Conservation (phyloP, 2,113 vertebrate genomes). For the Haliaeetus leucogaster region DNA sequence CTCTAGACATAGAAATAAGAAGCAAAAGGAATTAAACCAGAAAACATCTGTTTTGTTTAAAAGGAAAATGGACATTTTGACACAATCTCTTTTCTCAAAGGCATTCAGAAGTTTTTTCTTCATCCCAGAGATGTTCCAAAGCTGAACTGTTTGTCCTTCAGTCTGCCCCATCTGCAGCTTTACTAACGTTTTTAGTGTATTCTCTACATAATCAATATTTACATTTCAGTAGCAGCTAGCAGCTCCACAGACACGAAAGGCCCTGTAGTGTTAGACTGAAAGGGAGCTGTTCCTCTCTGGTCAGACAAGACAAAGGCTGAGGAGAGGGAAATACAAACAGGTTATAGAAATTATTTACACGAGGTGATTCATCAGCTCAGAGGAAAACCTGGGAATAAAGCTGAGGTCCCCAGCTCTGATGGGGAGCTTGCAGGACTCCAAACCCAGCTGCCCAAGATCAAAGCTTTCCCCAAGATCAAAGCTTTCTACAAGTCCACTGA, state of each 20-base stretch:
- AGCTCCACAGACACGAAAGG: background rate
- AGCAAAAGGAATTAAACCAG: background rate
- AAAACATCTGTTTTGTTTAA: background rate
- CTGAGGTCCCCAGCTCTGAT: background rate
- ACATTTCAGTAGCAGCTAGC: constrained; percentile 1
- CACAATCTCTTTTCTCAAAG: background rate
- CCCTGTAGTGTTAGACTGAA: background rate
- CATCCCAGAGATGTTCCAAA: background rate
- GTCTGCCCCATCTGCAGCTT: background rate
- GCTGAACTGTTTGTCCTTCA: constrained; percentile 5
- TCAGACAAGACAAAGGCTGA: background rate
- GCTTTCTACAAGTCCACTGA: background rate
- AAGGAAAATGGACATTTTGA: background rate
- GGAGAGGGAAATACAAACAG: background rate
- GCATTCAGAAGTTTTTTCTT: background rate
- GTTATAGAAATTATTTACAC: background rate
- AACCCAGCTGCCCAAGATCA: background rate
- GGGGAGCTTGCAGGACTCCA: background rate
- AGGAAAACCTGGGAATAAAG: background rate
- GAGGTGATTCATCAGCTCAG: background rate
- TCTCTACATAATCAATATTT: constrained; percentile 47
- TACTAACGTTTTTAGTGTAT: background rate
- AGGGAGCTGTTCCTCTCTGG: background rate
- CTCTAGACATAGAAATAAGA: background rate
- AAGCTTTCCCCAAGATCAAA: background rate